Percentiles rank a stretch among this genome's conserved stretches.
These are phyloP conservation scores for Conistra vaccinii DNA, from an alignment of 2,888 invertebrate genomes.

Conservation along the genomic window DNA sequence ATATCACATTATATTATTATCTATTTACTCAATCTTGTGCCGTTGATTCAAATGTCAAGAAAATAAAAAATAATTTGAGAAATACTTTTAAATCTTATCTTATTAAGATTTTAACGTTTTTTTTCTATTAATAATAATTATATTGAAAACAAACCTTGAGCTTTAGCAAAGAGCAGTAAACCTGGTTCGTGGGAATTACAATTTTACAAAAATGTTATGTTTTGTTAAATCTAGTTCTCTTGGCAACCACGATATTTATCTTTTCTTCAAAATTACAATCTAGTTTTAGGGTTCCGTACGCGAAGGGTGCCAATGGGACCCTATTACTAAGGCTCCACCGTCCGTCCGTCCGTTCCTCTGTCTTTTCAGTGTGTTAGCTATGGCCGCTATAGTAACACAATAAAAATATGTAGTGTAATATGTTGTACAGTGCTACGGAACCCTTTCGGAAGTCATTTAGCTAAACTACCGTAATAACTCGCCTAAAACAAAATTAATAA, in stretches of 20 bases:
- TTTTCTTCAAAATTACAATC: neutral
- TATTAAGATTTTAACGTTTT: too few relatives aligned
- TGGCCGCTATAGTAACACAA: too few relatives aligned
- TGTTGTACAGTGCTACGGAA: too few relatives aligned
- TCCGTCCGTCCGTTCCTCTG: too few relatives aligned
- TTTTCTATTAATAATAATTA: neutral
- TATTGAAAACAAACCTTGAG: neutral
- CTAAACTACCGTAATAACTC: too few relatives aligned
- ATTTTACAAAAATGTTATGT: neutral
- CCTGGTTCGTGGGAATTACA: neutral
- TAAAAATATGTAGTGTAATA: too few relatives aligned
- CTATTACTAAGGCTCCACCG: too few relatives aligned
- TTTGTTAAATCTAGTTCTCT: neutral
- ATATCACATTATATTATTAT: neutral
- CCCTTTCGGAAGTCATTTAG: too few relatives aligned
- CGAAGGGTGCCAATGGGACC: too few relatives aligned
- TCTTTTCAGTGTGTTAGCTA: too few relatives aligned
- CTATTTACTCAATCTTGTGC: neutral
- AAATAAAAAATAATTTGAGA: neutral
- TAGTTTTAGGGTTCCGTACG: too few relatives aligned
- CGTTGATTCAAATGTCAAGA: neutral
- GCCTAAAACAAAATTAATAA: too few relatives aligned
- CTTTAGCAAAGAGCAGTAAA: neutral
- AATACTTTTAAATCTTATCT: neutral
- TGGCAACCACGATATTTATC: neutral